Evolutionary conservation across 2,888 invertebrate species (phyloP), one percentile per base, ranked within the genome.

Genomic region (Thera britannica): DNA sequence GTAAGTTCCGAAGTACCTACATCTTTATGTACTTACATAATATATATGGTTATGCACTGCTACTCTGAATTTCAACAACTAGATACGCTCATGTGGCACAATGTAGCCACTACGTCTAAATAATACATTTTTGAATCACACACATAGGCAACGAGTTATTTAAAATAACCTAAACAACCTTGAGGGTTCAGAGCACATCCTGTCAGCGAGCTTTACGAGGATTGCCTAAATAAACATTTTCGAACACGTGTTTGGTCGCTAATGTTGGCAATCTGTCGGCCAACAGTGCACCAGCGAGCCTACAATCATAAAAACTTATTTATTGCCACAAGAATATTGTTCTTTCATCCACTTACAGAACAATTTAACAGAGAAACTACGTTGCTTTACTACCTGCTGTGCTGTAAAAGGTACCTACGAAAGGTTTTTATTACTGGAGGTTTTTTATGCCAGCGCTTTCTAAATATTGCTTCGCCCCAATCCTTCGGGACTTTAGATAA

Each of bases 131-230:
- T 65, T 55, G 12, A 59, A 56, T 62, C 46, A 46, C 58, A 49
- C 58, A 64, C 60, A 62, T 62, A 70, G 57, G 62, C 58, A 69
- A 70, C 59, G 68, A 75, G 74, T 73, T 81, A 80, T 84, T 87
- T 79, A 73, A 86, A 89, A 85, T 87, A 88, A 86, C 82, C 81
- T 84, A 71, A 79, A 79, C 83, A 92, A 91, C 92, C 92, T 92
- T 92, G 92, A 89, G 83, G 86, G 90, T 90, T 92, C 89, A 89
- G 78, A 89, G 88, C 88, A 89, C 88, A 92, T 92, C 92, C 91
- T 90, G 92, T 83, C 87, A 85, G 84, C 80, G 83, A 78, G 83
- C 85, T 90, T 90, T 90, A 92, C 87, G 90, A 89, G 83, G 84
- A 87, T 87, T 77, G 88, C 92, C 91, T 93, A 92, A 92, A 90